These are phyloP conservation scores for Drosophila teissieri DNA, from an alignment of 1,140 invertebrate species.

Conservation along the genomic window DNA sequence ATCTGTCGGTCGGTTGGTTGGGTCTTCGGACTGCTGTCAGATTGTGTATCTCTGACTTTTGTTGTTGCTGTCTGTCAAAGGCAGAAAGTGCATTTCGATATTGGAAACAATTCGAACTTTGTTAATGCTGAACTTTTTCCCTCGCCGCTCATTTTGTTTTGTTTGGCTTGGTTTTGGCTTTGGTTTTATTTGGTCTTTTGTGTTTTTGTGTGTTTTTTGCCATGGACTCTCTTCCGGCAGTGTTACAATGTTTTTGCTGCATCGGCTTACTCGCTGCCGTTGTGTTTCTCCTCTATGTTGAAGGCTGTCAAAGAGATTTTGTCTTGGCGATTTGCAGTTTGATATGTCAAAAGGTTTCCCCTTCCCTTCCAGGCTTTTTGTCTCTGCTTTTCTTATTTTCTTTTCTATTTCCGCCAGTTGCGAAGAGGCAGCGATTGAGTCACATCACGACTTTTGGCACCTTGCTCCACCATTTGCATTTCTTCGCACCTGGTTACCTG, in stretches of 20 bases:
- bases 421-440: constrained; percentile 41
- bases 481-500: constrained; percentile 56
- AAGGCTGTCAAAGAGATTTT: constrained; percentile 63
- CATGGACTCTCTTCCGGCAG: constrained; percentile 72
- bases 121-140: constrained; percentile 55
- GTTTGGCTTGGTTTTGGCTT: constrained; percentile 6
- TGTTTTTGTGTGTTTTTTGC: constrained; percentile 16
- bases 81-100: constrained; percentile 72
- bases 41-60: constrained; percentile 60
- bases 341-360: constrained; percentile 62
- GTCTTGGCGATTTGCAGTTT: constrained; percentile 52
- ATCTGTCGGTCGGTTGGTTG: constrained; percentile 33
- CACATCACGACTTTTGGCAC: constrained; percentile 60
- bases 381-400: constrained; percentile 20
- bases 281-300: constrained; percentile 50
- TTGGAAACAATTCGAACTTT: constrained; percentile 73
- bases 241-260: constrained; percentile 75
- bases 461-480: constrained; percentile 55
- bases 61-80: constrained; percentile 65
- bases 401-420: constrained; percentile 39
- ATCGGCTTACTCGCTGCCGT: constrained; percentile 59
- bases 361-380: constrained; percentile 1
- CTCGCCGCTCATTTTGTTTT: constrained; percentile 9
- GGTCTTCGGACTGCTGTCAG: constrained; percentile 63
- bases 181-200: constrained; percentile 8